Evolutionary conservation across 2,888 invertebrate genomes (phyloP).

Genomic region (Archaeoteleia sp.): DNA sequence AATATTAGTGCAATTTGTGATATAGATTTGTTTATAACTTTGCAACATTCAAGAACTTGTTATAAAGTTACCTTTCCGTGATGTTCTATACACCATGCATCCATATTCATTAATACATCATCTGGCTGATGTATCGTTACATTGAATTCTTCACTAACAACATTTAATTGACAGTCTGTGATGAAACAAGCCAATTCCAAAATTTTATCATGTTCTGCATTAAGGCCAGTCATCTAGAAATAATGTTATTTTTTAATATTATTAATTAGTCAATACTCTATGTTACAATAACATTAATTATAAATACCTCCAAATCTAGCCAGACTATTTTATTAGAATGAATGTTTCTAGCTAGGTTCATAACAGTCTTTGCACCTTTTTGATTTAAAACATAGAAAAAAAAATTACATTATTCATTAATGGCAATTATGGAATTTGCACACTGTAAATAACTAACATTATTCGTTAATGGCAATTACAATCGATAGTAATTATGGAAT

Average conservation of each 20-base stretch:
- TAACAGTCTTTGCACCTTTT: too few species aligned
- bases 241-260: constrained; percentile 15
- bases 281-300: constrained; percentile 3
- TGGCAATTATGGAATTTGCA: too few species aligned
- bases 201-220: constrained; percentile 85
- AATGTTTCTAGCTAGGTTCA: too few species aligned
- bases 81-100: constrained; percentile 87
- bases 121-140: constrained; percentile 87
- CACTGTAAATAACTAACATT: too few species aligned
- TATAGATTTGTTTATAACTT: constrained; percentile 16
- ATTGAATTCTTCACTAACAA: constrained; percentile 85
- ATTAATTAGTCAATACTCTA: constrained; percentile 3
- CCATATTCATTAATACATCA: constrained; percentile 84
- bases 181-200: constrained; percentile 93
- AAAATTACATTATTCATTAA: constrained; percentile 50
- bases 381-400: constrained; percentile 52
- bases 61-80: constrained; percentile 82
- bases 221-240: constrained; percentile 90
- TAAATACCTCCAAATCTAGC: constrained; percentile 82
- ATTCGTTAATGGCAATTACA: too few species aligned
- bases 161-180: constrained; percentile 86
- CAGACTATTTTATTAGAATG: constrained; percentile 83
- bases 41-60: too few species aligned
- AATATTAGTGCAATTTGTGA: constrained; percentile 22
- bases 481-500: too few species aligned